phyloP scores from a whole-genome alignment of 2,113 vertebrate genomes.

The Hystrix brachyura region DNA sequence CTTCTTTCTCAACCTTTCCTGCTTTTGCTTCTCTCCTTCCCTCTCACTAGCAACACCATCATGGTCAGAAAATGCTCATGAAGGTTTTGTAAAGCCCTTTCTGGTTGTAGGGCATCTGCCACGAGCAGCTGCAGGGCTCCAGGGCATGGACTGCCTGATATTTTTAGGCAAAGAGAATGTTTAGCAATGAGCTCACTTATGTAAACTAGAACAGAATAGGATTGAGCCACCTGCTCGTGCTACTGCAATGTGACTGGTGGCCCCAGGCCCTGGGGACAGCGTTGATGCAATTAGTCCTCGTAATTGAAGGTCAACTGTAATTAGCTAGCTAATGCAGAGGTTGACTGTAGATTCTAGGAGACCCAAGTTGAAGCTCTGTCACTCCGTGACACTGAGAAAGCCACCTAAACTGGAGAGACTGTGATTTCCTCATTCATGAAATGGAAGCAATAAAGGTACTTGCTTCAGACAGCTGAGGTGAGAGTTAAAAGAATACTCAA shows the following conservation, averaged over 20 bases:
- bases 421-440: neutral
- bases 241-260: neutral
- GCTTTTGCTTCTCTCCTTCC: neutral
- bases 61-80: neutral
- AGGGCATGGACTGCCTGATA: slow-evolving; percentile 29
- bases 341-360: neutral
- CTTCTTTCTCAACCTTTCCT: slow-evolving; percentile 17
- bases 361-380: slow-evolving; percentile 36
- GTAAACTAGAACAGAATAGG: slow-evolving; percentile 39
- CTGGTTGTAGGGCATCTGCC: slow-evolving; percentile 41
- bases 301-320: slow-evolving; percentile 7
- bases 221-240: slow-evolving; percentile 49
- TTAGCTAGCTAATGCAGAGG: neutral
- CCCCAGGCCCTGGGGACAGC: neutral
- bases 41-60: neutral
- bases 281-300: slow-evolving; percentile 3
- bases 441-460: neutral
- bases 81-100: neutral
- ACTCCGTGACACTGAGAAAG: slow-evolving; percentile 9
- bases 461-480: neutral
- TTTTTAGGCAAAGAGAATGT: slow-evolving; percentile 74
- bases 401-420: neutral
- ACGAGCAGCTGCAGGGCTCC: slow-evolving; percentile 47
- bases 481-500: neutral
- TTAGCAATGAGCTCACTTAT: slow-evolving; percentile 48